These are phyloP conservation scores for Villa cingulata DNA, from an alignment of 2,888 invertebrate species.

Conservation along the genomic window DNA sequence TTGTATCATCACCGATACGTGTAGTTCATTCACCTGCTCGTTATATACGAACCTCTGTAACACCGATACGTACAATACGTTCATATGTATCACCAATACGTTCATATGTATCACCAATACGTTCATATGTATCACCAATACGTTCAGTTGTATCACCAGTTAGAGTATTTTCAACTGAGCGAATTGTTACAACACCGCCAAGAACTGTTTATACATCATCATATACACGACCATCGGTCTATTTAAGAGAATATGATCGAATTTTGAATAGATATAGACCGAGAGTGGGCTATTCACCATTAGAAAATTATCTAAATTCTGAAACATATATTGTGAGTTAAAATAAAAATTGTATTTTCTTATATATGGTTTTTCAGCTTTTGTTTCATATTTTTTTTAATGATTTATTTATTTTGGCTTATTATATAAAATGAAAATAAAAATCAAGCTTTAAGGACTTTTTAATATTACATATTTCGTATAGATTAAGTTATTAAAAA, in stretches of 20 bases:
- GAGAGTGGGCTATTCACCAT: slow-evolving; percentile 46
- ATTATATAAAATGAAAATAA: no score
- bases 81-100: slow-evolving; percentile 23
- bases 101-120: slow-evolving; percentile 22
- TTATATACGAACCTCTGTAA: slow-evolving; percentile 20
- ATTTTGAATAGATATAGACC: slow-evolving; percentile 53
- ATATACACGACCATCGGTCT: slow-evolving; percentile 50
- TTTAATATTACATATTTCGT: no score
- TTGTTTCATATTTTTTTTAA: no score
- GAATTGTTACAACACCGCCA: slow-evolving; percentile 28
- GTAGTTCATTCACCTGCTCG: slow-evolving; percentile 24
- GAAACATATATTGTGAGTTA: slow-evolving; percentile 55
- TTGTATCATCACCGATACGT: slow-evolving; percentile 30
- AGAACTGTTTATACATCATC: slow-evolving; percentile 40
- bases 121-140: slow-evolving; percentile 22
- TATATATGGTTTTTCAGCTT: not conserved
- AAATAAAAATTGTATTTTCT: not conserved
- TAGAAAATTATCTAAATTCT: slow-evolving; percentile 67
- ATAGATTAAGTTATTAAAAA: no score
- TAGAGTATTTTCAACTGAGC: slow-evolving; percentile 5
- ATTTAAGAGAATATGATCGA: slow-evolving; percentile 54
- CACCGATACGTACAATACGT: slow-evolving; percentile 28
- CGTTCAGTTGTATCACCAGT: slow-evolving; percentile 26
- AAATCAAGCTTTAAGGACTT: no score
- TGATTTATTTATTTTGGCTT: no score